A percentile compares a stretch with the other conserved stretches of the same genome.
These are phyloP conservation scores for Cynodonichthys magdalenae DNA, from an alignment of 2,797 vertebrate species.

Conservation along the genomic window DNA sequence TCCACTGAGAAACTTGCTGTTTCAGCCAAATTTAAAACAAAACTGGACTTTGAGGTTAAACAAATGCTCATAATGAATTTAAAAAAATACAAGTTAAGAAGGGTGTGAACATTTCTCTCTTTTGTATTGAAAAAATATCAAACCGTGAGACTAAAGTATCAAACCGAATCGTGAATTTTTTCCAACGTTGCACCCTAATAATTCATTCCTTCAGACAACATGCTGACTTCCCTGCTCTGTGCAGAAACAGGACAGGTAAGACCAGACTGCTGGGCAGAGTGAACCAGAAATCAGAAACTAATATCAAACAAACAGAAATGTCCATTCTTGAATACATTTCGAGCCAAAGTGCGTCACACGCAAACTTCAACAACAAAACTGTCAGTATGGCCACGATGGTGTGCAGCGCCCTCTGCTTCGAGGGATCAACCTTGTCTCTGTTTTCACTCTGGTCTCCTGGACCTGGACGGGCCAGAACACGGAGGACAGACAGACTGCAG, in stretches of 20 bases:
- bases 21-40: no score
- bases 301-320: rapidly evolving
- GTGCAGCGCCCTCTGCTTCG: conserved; percentile 30
- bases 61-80: no score
- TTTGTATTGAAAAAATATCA: no score
- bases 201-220: background rate
- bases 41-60: no score
- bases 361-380: background rate
- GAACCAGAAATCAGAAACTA: background rate
- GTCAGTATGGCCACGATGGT: conserved; percentile 16
- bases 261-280: conserved; percentile 27
- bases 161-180: no score
- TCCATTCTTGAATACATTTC: rapidly evolving
- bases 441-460: conserved; percentile 21
- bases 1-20: no score
- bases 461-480: conserved; percentile 25
- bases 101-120: no score
- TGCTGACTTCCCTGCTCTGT: conserved; percentile 3
- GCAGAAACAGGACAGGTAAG: conserved; percentile 41
- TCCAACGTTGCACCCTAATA: no score
- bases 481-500: conserved; percentile 41
- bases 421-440: background rate
- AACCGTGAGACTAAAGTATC: no score
- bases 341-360: rapidly evolving
- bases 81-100: no score